Percentiles rank a stretch among this genome's conserved stretches.
Evolutionary conservation across 2,797 vertebrate genomes (phyloP).

Genomic region (Calcarius lapponicus): DNA sequence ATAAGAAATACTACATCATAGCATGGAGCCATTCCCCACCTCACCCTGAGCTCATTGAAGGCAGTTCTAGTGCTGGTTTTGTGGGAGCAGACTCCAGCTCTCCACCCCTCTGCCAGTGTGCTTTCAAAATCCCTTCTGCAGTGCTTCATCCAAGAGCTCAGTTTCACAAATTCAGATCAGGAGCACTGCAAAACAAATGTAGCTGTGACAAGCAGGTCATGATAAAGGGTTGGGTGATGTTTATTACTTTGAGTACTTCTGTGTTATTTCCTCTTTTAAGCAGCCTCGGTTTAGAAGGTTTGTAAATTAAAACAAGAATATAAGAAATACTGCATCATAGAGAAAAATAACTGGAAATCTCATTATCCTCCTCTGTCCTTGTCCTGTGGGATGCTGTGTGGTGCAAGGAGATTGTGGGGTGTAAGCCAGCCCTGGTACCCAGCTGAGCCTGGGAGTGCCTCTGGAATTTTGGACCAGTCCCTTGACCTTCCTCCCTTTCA

Average conservation of each 20-base stretch:
- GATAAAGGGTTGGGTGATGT: not conserved
- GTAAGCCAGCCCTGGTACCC: not conserved
- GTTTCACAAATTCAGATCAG: not conserved
- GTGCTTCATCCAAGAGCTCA: not conserved
- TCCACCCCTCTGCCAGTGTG: not conserved
- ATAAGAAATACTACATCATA: not conserved
- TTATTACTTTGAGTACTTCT: not conserved
- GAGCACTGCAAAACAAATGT: not conserved
- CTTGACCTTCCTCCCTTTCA: not conserved
- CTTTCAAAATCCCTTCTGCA: not conserved
- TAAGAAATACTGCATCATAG: not conserved
- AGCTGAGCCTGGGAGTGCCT: not conserved
- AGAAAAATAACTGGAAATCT: not conserved
- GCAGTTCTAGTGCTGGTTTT: not conserved
- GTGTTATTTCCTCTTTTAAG: not conserved
- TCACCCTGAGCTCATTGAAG: not conserved
- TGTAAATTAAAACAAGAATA: not conserved
- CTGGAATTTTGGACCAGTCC: not conserved
- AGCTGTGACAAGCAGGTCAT: not conserved
- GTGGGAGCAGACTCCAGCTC: not conserved
- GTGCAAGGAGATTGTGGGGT: not conserved
- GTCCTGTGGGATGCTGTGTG: not conserved
- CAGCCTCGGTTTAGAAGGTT: not conserved
- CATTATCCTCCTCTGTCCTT: not conserved
- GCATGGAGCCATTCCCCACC: not conserved